Evolutionary conservation across 1,140 invertebrate genomes (phyloP).

Genomic region (Trichonephila inaurata): DNA sequence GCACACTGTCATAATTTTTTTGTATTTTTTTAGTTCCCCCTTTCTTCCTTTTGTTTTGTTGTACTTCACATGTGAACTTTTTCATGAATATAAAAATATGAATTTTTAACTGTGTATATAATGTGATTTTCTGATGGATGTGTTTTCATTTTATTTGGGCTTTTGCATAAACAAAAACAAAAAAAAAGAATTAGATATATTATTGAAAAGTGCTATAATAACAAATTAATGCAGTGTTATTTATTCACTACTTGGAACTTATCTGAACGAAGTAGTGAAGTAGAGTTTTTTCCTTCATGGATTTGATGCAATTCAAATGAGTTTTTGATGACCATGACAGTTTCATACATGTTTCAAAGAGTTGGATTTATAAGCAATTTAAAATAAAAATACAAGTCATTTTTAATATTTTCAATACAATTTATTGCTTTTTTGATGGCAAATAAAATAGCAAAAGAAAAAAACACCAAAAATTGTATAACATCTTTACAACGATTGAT

Average conservation of each 20-base stretch:
- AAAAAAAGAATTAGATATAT: not conserved
- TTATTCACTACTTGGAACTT: conserved; percentile 34
- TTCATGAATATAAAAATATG: conserved; percentile 49
- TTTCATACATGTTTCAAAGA: conserved; percentile 44
- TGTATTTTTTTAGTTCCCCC: not conserved
- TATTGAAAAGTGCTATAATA: conserved; percentile 30
- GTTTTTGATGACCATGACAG: conserved; percentile 44
- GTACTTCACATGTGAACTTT: conserved; percentile 11
- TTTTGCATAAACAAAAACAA: conserved; percentile 47
- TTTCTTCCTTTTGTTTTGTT: not conserved
- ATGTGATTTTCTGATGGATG: conserved; percentile 53
- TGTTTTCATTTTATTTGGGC: conserved; percentile 57
- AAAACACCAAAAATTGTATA: not conserved
- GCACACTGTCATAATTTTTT: conserved; percentile 44
- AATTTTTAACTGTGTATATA: conserved; percentile 62
- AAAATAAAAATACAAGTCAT: not conserved
- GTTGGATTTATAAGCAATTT: conserved; percentile 39
- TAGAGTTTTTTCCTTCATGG: conserved; percentile 15
- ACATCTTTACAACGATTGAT: conserved; percentile 18
- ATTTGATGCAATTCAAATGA: conserved; percentile 24
- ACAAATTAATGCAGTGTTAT: conserved; percentile 5
- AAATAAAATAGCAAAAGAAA: not conserved
- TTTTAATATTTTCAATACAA: conserved; percentile 42
- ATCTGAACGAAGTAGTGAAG: conserved; percentile 1
- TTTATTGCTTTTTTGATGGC: conserved; percentile 25